Evolutionary conservation across 2,888 invertebrate genomes (phyloP).

Genomic region (Acanthoscelides obtectus): DNA sequence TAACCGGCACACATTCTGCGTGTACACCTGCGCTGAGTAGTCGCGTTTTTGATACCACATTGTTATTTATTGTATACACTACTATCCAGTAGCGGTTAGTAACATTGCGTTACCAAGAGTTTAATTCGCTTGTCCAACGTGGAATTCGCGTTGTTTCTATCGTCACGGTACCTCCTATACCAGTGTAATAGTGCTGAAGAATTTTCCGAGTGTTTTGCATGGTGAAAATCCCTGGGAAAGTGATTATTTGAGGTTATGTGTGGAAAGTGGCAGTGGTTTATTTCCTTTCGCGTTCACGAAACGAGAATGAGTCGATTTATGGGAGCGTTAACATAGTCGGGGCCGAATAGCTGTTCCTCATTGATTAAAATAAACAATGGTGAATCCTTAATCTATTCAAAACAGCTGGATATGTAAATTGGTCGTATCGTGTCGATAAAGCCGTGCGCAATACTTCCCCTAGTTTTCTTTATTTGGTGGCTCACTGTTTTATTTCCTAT

Average conservation of each 20-base stretch:
- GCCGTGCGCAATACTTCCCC: not conserved
- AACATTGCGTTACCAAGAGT: not conserved
- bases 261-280: not conserved
- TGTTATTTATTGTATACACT: not conserved
- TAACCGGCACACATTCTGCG: not conserved
- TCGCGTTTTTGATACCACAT: not conserved
- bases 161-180: not conserved
- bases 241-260: not conserved
- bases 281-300: not conserved
- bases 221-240: not conserved
- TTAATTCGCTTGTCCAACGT: not conserved
- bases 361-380: too few species aligned
- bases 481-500: too few species aligned
- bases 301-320: not conserved
- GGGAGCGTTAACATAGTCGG: not conserved
- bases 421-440: conserved; percentile 6
- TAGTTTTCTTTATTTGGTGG: not conserved
- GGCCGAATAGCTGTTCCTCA: not conserved
- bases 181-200: not conserved
- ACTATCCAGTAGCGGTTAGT: not conserved
- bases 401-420: not conserved
- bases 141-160: not conserved
- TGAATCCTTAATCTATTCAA: not conserved
- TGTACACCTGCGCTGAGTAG: not conserved
- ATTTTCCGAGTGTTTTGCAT: not conserved